phyloP scores from a whole-genome alignment of 1,140 invertebrate species.

The Zaprionus gabonicus region DNA sequence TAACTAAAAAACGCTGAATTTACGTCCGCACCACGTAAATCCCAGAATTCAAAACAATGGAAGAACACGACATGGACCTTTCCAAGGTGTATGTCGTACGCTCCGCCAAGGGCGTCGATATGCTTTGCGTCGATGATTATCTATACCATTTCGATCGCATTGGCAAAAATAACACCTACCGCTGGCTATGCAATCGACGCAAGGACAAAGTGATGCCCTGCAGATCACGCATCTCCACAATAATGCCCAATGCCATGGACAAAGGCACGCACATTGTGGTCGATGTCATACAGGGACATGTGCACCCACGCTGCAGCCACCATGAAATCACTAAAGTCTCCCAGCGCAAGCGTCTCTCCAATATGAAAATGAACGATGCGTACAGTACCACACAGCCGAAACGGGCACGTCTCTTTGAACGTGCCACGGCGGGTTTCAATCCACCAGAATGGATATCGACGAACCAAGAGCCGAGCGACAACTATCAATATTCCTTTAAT shows the following conservation, averaged over 20 bases:
- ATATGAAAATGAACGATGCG: constrained; percentile 68
- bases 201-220: constrained; percentile 78
- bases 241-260: constrained; percentile 64
- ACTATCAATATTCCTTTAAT: constrained; percentile 43
- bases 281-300: constrained; percentile 58
- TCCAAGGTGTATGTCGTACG: constrained; percentile 74
- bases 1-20: constrained; percentile 60
- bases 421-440: constrained; percentile 59
- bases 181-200: constrained; percentile 76
- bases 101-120: constrained; percentile 77
- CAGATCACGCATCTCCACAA: constrained; percentile 68
- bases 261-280: constrained; percentile 64
- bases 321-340: constrained; percentile 74
- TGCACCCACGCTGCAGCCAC: constrained; percentile 73
- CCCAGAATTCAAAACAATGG: constrained; percentile 60
- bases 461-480: constrained; percentile 17
- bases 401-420: constrained; percentile 60
- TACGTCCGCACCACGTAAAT: constrained; percentile 34
- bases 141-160: constrained; percentile 78
- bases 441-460: constrained; percentile 67
- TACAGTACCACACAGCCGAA: constrained; percentile 70
- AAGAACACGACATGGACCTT: constrained; percentile 67
- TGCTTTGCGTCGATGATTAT: constrained; percentile 77
- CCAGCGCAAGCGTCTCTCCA: constrained; percentile 70
- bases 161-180: constrained; percentile 70